Percentiles rank a stretch among this genome's conserved stretches.
These are phyloP conservation scores for Ectropis grisescens DNA, from an alignment of 1,140 invertebrate genomes.

Conservation along the genomic window DNA sequence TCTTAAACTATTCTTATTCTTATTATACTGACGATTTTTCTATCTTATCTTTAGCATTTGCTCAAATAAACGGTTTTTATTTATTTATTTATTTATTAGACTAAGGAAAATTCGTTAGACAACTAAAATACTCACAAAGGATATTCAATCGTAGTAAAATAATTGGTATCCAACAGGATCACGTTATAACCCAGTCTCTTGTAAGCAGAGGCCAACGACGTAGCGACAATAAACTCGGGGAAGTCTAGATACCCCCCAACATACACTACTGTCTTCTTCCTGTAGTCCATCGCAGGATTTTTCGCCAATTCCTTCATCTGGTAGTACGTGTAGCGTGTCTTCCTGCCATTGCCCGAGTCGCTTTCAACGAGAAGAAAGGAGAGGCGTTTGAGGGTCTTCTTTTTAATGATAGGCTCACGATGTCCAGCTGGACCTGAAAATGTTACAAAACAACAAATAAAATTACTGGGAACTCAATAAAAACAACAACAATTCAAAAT, in stretches of 20 bases:
- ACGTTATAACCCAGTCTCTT: conserved; percentile 33
- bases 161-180: conserved; percentile 31
- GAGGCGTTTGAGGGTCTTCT: conserved; percentile 28
- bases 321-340: no score
- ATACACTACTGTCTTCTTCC: conserved; percentile 31
- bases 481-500: no score
- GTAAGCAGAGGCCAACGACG: conserved; percentile 13
- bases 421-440: not conserved
- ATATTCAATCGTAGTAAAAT: conserved; percentile 34
- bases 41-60: no score
- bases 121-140: conserved; percentile 35
- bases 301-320: conserved; percentile 31
- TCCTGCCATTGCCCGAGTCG: no score
- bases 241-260: conserved; percentile 37
- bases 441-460: no score
- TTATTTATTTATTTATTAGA: no score
- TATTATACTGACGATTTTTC: no score
- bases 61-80: no score
- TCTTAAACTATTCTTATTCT: no score
- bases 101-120: no score
- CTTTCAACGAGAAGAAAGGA: conserved; percentile 11
- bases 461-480: no score
- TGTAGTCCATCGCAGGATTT: conserved; percentile 33
- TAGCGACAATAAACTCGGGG: conserved; percentile 22
- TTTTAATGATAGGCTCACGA: conserved; percentile 27